phyloP scores from a whole-genome alignment of 1,140 invertebrate species.

The Cepaea nemoralis region DNA sequence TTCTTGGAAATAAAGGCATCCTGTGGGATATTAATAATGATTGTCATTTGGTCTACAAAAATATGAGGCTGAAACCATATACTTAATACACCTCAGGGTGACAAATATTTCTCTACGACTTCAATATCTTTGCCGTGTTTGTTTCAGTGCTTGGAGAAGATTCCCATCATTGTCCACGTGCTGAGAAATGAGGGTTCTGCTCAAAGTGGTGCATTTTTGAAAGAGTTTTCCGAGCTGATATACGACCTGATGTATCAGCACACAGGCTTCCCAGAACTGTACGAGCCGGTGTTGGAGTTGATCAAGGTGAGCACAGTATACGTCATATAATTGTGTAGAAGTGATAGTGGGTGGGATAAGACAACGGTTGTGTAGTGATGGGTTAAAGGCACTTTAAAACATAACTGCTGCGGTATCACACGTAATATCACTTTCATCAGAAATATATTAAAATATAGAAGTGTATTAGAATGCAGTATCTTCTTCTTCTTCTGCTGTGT shows the following conservation, averaged over 20 bases:
- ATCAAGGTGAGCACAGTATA: conserved; percentile 59
- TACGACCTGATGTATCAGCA: conserved; percentile 67
- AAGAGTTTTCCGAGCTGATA: conserved; percentile 54
- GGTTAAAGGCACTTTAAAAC: not conserved
- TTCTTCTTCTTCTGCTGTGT: too few relatives aligned
- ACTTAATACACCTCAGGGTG: too few relatives aligned
- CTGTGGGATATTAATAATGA: too few relatives aligned
- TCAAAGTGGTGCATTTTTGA: conserved; percentile 40
- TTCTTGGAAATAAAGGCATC: too few relatives aligned
- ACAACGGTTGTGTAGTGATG: not conserved
- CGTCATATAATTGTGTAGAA: not conserved
- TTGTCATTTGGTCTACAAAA: too few relatives aligned
- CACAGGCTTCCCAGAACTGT: conserved; percentile 70
- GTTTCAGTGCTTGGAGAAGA: conserved; percentile 54
- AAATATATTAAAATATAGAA: too few relatives aligned
- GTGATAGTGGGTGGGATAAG: not conserved
- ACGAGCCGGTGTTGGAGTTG: conserved; percentile 65
- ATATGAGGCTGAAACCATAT: too few relatives aligned
- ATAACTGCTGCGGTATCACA: not conserved
- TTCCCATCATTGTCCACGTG: conserved; percentile 47
- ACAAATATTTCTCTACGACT: too few relatives aligned
- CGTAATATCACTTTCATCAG: too few relatives aligned
- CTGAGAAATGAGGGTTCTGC: conserved; percentile 49
- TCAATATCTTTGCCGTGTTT: not conserved
- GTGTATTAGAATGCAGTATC: too few relatives aligned